Evolutionary conservation across 2,888 invertebrate species (phyloP), one percentile per base, ranked within the genome.

Genomic region (Oconnorella tubifera): DNA sequence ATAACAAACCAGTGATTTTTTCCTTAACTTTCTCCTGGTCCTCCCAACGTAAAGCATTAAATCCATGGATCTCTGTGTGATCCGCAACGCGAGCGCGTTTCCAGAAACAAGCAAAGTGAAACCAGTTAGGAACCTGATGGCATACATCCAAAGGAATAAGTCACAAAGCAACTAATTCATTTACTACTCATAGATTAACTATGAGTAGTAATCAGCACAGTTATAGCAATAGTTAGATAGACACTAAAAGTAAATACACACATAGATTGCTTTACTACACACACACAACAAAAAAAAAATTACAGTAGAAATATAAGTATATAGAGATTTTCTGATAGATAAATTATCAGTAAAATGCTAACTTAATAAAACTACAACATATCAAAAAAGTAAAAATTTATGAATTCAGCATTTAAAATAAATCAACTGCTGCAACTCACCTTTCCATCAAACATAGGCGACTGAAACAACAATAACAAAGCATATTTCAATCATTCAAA

Each of bases 31-130:
- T 87, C 73, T 91, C 86, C 81, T 97, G 95, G 83, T 97, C 96
- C 50, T 87, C 88, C 84, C 88, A 88, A 68, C 90, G 87, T 31
- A 97, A 84, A 68, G 87, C 87, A 77, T 83, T 83, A 71, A 82
- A 78, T 3, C 83, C 83, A 60, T 80, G 89, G 74, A 97, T 90
- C 68, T 96, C 94, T 33, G 87, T 88, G 0, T 86, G 85, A 29
- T 87, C 85, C 64, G 86, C 84, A 0, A 92, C 91, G 1, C 89
- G 86, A 73, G 90, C 90, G 77, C 91, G 90, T 25, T 83, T 83
- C 78, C 95, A 96, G 80, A 97, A 95, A 78, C 97, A 97, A 0
- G 85, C 83, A 66, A 87, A 86, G 83, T 97, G 96, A 78, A 89
- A 90, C 96, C 96, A 97, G 75, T 89, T 88, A 0, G 92, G 87